Base-by-base conservation (phyloP, 2,888 invertebrate genomes). In the Oeneis ivallda region DNA sequence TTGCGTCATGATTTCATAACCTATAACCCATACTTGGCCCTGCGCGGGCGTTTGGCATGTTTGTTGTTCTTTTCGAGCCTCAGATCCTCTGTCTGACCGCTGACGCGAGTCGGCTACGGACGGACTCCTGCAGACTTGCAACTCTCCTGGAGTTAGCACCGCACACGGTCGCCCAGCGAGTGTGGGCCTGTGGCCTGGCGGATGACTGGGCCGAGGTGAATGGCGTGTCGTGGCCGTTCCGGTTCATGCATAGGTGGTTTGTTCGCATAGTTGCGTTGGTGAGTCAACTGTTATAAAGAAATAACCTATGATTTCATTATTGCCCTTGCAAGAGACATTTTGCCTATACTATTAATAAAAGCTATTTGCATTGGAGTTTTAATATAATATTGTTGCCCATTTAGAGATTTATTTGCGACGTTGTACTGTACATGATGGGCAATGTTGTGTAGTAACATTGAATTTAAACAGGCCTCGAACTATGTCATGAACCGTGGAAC, bases 51-150 rank as follows among this genome's bases (percentile, higher is more conserved):
- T 69, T 72, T 75, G 82, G 78, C 83, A 83, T 84, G 78, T 88
- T 86, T 83, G 75, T 78, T 88, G 79, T 79, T 87, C 78, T 85
- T 78, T 87, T 88, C 67, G 70, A 70, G 70, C 60, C 70, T 47
- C 67, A 70, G 68, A 66, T 68, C 45, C 61, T 65, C n/a, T 43
- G 43, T 17, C 53, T 15, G 45, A 45, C 49, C 34, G 64, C 64
- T 64, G 69, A 56, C 41, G 67, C 43, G 53, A 62, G 60, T 60
- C 67, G 58, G 63, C 70, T 43, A 15, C 56, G 60, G 52, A 60
- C 41, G 53, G 41, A 34, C 15, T 34, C 39, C 58, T 15, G 17
- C 41, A n/a, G 59, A 32, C 32, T 49, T 34, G 34, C 64, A 50
- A 56, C 32, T 39, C 56, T 58, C 43, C 57, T 54, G 60, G 63